Evolutionary conservation across 2,888 invertebrate genomes (phyloP), one percentile per base, ranked within the genome.

Genomic region (Strigamia maritima): DNA sequence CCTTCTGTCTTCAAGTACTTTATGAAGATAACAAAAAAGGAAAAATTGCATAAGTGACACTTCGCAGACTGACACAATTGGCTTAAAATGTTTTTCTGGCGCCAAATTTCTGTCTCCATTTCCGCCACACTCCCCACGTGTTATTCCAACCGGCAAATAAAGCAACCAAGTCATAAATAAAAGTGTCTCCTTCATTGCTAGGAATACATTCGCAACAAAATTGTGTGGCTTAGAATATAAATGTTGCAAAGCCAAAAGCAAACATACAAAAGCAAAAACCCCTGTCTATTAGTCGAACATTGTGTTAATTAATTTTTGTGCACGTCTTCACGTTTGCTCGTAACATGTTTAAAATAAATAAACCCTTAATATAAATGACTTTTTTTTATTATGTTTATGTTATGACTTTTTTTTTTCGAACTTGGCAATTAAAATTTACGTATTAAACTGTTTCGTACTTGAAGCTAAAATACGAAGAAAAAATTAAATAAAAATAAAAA

Each of bases 81-180:
- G 70, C 70, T 28, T 70, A 70, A 70, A 70, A 70, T 70, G 70
- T 26, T 70, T 54, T 70, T 70, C 70, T 70, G 70, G 70, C 70
- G 70, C 70, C 70, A 28, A 70, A 70, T 70, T 70, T 70, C 70
- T 70, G 70, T 70, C 70, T 70, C 70, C 70, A 70, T 70, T 70
- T 70, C 70, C 70, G 26, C 70, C 70, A 26, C 28, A 24, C 70
- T 26, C 70, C 70, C 70, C 70, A 70, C 70, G 70, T 70, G 70
- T 70, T 70, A 70, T n/a, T 70, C 28, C 70, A 70, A 28, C 70
- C 70, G 70, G 70, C 70, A 70, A 70, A 70, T 70, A 70, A 70
- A 70, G 70, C 70, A 70, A 70, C 70, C 28, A 28, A 70, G 70
- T 70, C 70, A 70, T 70, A 70, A 70, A 70, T 70, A 70, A 70